Base-by-base conservation (phyloP, 2,113 vertebrate species). In the Orycteropus afer region DNA sequence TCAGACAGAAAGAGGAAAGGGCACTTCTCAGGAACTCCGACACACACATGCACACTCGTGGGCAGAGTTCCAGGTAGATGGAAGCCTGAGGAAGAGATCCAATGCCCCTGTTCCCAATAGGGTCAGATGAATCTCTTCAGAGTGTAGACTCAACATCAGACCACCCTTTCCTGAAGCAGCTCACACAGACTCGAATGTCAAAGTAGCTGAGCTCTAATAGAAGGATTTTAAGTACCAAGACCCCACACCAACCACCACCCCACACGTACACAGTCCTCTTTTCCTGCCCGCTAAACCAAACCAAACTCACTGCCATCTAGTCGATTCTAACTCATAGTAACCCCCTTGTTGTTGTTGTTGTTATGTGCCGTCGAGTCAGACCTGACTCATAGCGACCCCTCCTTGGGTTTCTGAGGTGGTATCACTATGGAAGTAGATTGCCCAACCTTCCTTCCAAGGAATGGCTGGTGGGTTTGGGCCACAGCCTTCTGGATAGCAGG, bases 31-130 rank as follows among this genome's bases (percentile, higher is more conserved):
- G 71, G 34, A 73, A n/a, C 32, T 15, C 59, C 63, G 4, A 0
- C 34, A 42, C 5, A 34, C 1, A 7, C 0, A 0, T 0, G 32
- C 9, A 22, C 17, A 25, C 27, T 18, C 0, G 0, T 0, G 29
- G 17, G n/a, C 3, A n/a, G 59, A 57, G 27, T 1, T 49, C 45
- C 45, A 25, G 73, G 7, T 42, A 47, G 27, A 7, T 6, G 4
- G 49, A 40, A 2, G 42, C 61, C 27, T 17, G 3, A 81, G 40
- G 25, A 74, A 29, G 8, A 4, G 15, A 7, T 15, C 42, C 51
- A 55, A 32, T 27, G 17, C 4, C 42, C 74, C 5, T 42, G 20
- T 65, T 59, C 87, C 84, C 93, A 86, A 15, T 29, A 67, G 8
- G 15, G 29, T 49, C 78, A 65, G 77, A 61, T 23, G n/a, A 71